Conservation (phyloP, 2,797 vertebrate species). For the Odontamblyopus lacepedii region DNA sequence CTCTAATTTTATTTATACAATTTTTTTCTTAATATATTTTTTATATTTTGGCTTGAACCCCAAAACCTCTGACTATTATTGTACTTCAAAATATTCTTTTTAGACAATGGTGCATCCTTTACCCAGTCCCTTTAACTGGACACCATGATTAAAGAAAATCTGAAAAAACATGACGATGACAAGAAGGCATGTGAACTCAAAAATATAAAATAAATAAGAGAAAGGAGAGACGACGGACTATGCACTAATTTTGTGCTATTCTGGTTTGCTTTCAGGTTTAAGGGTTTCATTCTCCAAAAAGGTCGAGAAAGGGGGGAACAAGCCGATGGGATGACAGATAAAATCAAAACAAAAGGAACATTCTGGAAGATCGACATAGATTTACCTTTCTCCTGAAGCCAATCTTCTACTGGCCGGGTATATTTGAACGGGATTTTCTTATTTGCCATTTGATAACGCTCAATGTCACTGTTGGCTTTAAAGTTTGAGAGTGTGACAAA, state of each 20-base stretch:
- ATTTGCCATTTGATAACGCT: slow-evolving; percentile 99
- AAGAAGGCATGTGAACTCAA: slow-evolving; percentile 60
- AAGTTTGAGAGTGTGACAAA: slow-evolving; percentile 94
- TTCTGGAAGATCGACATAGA: slow-evolving; percentile 84
- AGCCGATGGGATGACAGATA: slow-evolving; percentile 76
- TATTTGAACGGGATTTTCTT: slow-evolving; percentile 99
- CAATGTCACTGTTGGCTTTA: slow-evolving; percentile 99
- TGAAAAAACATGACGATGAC: slow-evolving; percentile 79
- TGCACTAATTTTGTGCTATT: slow-evolving; percentile 43
- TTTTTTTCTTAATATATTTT: neutral
- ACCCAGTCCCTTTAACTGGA: slow-evolving; percentile 94
- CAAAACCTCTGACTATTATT: neutral
- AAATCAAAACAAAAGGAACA: slow-evolving; percentile 75
- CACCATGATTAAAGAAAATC: slow-evolving; percentile 85
- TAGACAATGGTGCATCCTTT: slow-evolving; percentile 22
- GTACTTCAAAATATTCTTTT: slow-evolving; percentile 25
- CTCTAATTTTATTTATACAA: neutral
- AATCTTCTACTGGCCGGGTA: slow-evolving; percentile 97
- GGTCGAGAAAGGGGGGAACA: slow-evolving; percentile 65
- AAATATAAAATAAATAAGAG: slow-evolving; percentile 20
- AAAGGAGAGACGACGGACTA: slow-evolving; percentile 26
- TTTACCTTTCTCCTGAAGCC: slow-evolving; percentile 99
- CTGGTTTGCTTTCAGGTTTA: slow-evolving; percentile 62
- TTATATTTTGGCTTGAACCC: neutral
- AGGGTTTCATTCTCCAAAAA: slow-evolving; percentile 66